These are phyloP conservation scores for Tholera decimalis DNA, from an alignment of 2,888 invertebrate species.

Conservation along the genomic window DNA sequence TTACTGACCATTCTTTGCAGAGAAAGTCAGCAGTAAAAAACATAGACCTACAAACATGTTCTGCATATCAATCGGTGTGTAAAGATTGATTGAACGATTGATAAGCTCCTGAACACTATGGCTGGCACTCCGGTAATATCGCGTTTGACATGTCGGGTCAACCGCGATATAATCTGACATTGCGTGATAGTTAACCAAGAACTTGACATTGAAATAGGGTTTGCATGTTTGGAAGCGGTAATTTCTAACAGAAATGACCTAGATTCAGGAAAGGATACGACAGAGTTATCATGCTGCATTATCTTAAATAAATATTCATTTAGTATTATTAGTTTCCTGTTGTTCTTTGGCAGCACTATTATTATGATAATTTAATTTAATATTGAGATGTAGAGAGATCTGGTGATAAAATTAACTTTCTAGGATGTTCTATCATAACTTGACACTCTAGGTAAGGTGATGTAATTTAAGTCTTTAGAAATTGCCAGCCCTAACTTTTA, in stretches of 20 bases:
- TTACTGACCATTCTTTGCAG: conserved; percentile 38
- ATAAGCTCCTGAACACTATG: conserved; percentile 71
- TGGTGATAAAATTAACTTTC: conserved; percentile 10
- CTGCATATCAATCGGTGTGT: conserved; percentile 67
- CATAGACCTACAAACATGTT: conserved; percentile 59
- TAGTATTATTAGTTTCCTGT: conserved; percentile 21
- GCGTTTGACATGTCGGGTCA: conserved; percentile 65
- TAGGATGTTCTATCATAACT: conserved; percentile 3
- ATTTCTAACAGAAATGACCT: conserved; percentile 54
- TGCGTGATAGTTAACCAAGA: conserved; percentile 64
- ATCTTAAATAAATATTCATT: conserved; percentile 38
- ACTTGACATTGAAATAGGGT: conserved; percentile 61
- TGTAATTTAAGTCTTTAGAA: too few species aligned
- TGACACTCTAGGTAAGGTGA: not conserved
- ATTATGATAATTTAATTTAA: conserved; percentile 16
- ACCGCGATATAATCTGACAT: conserved; percentile 70
- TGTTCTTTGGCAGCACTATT: conserved; percentile 17
- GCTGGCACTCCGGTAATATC: conserved; percentile 57
- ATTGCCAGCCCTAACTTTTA: conserved; percentile 8
- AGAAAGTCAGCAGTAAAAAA: conserved; percentile 68
- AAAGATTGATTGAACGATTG: conserved; percentile 72
- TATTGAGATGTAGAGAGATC: conserved; percentile 6
- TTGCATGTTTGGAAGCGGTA: conserved; percentile 49
- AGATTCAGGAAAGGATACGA: conserved; percentile 41
- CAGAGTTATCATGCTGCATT: conserved; percentile 34